Evolutionary conservation across 2,113 vertebrate genomes (phyloP), one percentile per base, ranked within the genome.

Genomic region (Copsychus sechellarum): DNA sequence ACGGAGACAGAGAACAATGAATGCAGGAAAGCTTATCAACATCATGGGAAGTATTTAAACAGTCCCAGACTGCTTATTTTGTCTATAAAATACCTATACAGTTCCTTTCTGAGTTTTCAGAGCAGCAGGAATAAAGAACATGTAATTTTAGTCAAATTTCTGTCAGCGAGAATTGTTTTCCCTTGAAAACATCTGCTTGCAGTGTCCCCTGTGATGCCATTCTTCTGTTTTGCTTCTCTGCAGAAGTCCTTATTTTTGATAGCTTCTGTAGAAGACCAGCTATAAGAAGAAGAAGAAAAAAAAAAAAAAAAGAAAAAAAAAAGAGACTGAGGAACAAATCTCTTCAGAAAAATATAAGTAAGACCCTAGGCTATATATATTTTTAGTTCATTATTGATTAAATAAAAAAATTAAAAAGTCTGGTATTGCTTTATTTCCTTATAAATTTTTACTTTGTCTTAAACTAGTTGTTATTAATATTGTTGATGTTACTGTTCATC

Each of bases 141-240:
- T 38, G 33, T 19, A 42, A 34, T 67, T 9, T 83, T 24, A 50
- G 22, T 42, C 26, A 58, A 48, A 70, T 65, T 74, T 90, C 31
- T 65, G 20, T 23, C 28, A 92, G 36, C 72, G 11, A 76, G 5
- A 67, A 50, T 34, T n/a, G 7, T 80, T 92, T 95, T 83, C 67
- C 54, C 54, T 86, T 88, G 83, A 34, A 93, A 96, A 95, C 62
- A 73, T 62, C 45, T 88, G 76, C n/a, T 77, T 88, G 24, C 23
- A 73, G 7, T 25, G 54, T 80, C 29, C n/a, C 47, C 18, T 34
- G 25, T 73, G 67, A 83, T 45, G 38, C 5, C 21, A 29, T 64
- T 84, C 50, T 70, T 70, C 36, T 80, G 20, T 71, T 94, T 67
- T 90, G 14, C 9, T 83, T 73, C 36, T 72, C 54, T 53, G 34